A percentile compares a stretch with the other conserved stretches of the same genome.
Evolutionary conservation across 2,888 invertebrate species (phyloP).

Genomic region (Eledona agricola): DNA sequence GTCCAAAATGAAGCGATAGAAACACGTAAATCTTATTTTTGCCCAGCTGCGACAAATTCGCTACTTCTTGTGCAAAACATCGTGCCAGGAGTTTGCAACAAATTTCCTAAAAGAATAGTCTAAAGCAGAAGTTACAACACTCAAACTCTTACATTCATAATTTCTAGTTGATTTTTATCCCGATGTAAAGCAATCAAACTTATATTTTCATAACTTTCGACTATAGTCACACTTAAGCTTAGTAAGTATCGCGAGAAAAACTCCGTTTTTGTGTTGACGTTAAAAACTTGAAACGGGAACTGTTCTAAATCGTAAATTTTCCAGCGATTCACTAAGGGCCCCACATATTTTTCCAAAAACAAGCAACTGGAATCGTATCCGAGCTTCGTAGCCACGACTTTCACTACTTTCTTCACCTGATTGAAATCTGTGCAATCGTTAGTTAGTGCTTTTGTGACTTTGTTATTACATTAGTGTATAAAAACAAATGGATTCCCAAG

Average conservation of each 20-base stretch:
- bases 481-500: conserved; percentile 15
- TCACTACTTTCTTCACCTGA: conserved; percentile 47
- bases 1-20: conserved; percentile 49
- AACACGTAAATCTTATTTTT: conserved; percentile 8
- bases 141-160: conserved; percentile 25
- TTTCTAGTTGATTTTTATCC: conserved; percentile 4
- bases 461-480: too few relatives aligned
- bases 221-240: conserved; percentile 60
- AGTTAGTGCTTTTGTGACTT: too few relatives aligned
- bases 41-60: conserved; percentile 45
- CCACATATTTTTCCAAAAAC: conserved; percentile 63
- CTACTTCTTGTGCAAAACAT: conserved; percentile 43
- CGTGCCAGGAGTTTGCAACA: conserved; percentile 46
- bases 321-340: conserved; percentile 13
- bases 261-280: conserved; percentile 53
- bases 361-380: conserved; percentile 49
- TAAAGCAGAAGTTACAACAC: conserved; percentile 8
- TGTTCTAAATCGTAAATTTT: conserved; percentile 46
- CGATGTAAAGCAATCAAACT: conserved; percentile 23
- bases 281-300: conserved; percentile 59
- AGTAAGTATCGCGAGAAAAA: conserved; percentile 61
- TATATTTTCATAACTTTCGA: conserved; percentile 55
- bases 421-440: conserved; percentile 43
- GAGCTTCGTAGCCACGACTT: conserved; percentile 47
- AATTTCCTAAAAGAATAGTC: conserved; percentile 43